Evolutionary conservation across 2,113 vertebrate species (phyloP).

Genomic region (Micromys minutus): DNA sequence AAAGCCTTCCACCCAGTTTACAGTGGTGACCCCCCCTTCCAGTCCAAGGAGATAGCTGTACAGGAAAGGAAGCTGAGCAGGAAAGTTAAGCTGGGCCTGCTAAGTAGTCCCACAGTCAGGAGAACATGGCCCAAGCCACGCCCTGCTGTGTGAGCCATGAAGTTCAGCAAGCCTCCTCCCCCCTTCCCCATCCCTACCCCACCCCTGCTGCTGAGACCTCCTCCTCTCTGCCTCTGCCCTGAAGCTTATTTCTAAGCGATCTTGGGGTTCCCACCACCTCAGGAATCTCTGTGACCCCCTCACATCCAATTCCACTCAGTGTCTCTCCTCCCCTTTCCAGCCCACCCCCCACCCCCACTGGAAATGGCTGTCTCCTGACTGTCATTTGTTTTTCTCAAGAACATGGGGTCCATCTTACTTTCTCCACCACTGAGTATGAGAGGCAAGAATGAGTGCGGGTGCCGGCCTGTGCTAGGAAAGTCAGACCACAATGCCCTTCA

Average conservation of each 20-base stretch:
- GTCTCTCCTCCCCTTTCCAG: too few species aligned
- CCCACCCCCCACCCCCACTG: neutral
- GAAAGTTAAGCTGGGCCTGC: neutral
- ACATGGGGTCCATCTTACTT: neutral
- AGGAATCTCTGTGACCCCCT: neutral
- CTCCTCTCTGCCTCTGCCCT: neutral
- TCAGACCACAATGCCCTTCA: too few species aligned
- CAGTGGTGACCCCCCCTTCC: neutral
- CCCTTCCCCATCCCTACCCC: too few species aligned
- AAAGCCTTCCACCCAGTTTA: neutral
- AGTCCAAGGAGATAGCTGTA: neutral
- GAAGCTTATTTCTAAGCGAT: neutral
- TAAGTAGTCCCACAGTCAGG: rapidly evolving
- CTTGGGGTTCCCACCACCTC: neutral
- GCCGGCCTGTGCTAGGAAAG: neutral
- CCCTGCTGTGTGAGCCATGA: neutral
- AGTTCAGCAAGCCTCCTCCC: neutral
- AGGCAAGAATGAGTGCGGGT: neutral
- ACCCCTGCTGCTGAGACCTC: neutral
- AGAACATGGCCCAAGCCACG: too few species aligned
- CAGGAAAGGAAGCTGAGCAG: neutral
- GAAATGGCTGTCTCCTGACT: neutral
- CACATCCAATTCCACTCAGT: rapidly evolving
- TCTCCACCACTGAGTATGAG: neutral
- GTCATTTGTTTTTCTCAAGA: neutral